These are phyloP conservation scores for Naso thynnoides DNA, from an alignment of 2,797 vertebrate species.

Conservation along the genomic window DNA sequence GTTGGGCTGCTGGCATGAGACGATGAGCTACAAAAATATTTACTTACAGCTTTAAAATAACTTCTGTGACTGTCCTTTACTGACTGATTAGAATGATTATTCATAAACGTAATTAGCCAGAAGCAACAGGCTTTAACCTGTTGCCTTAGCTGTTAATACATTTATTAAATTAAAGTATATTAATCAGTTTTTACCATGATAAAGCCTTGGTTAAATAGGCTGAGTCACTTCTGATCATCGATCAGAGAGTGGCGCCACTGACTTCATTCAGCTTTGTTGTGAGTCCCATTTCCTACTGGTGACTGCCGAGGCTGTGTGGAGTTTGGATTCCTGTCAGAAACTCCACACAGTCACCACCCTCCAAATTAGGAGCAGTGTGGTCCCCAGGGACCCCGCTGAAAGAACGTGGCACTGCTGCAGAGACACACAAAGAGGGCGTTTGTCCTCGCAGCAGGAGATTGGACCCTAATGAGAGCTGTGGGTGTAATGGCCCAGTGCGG, in stretches of 20 bases:
- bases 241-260: conserved; percentile 68
- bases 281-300: conserved; percentile 58
- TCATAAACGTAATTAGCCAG: background rate
- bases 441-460: conserved; percentile 80
- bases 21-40: conserved; percentile 18
- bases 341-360: conserved; percentile 75
- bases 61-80: conserved; percentile 2
- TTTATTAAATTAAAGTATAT: background rate
- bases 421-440: conserved; percentile 81
- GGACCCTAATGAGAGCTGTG: conserved; percentile 81
- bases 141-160: background rate
- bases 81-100: background rate
- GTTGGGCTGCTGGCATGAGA: conserved; percentile 48
- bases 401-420: conserved; percentile 70
- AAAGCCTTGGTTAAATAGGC: conserved; percentile 33
- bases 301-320: conserved; percentile 49
- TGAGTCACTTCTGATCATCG: conserved; percentile 57
- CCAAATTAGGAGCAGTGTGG: conserved; percentile 75
- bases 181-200: conserved; percentile 2
- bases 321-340: conserved; percentile 73
- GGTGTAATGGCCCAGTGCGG: conserved; percentile 74
- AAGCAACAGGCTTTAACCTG: conserved; percentile 8
- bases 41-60: conserved; percentile 10
- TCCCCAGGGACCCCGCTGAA: conserved; percentile 71
- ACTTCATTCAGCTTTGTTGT: conserved; percentile 66